phyloP scores from a whole-genome alignment of 2,113 vertebrate genomes.

The Cyphomyrus plagiostoma region DNA sequence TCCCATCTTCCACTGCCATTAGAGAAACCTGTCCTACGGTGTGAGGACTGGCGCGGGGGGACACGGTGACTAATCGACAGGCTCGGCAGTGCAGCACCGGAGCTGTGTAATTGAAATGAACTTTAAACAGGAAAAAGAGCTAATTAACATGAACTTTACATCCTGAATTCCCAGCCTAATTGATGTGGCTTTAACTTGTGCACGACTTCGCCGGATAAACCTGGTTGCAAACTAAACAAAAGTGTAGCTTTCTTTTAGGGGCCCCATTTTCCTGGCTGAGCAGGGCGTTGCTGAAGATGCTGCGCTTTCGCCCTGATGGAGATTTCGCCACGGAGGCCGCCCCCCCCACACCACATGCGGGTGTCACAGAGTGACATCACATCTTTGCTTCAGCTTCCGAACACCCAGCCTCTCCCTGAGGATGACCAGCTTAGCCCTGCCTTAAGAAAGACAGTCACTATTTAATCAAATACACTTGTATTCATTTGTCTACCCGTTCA shows the following conservation, averaged over 20 bases:
- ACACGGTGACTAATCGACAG: conserved; percentile 61
- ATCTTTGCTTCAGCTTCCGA: conserved; percentile 46
- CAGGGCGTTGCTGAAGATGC: conserved; percentile 30
- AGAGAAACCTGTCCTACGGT: background rate
- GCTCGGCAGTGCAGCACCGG: conserved; percentile 59
- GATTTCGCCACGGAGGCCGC: background rate
- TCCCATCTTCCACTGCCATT: conserved; percentile 19
- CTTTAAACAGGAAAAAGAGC: conserved; percentile 69
- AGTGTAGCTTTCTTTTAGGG: background rate
- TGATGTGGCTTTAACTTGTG: conserved; percentile 69
- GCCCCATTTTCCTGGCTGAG: conserved; percentile 40
- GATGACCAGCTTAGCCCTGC: conserved; percentile 53
- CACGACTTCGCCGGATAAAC: conserved; percentile 53
- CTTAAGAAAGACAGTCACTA: conserved; percentile 58
- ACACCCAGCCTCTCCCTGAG: conserved; percentile 58
- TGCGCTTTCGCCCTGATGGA: background rate
- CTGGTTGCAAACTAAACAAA: conserved; percentile 29
- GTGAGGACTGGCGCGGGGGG: conserved; percentile 39
- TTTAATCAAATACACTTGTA: background rate
- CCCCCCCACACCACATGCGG: background rate
- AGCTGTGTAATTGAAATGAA: conserved; percentile 88
- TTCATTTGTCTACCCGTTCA: background rate
- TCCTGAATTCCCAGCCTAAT: conserved; percentile 67
- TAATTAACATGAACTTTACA: conserved; percentile 87
- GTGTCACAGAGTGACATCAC: conserved; percentile 41